Percentiles rank a stretch among this genome's conserved stretches.
phyloP scores from a whole-genome alignment of 92 coral and sea anemone genomes.

The Chrysogorgia sp. region DNA sequence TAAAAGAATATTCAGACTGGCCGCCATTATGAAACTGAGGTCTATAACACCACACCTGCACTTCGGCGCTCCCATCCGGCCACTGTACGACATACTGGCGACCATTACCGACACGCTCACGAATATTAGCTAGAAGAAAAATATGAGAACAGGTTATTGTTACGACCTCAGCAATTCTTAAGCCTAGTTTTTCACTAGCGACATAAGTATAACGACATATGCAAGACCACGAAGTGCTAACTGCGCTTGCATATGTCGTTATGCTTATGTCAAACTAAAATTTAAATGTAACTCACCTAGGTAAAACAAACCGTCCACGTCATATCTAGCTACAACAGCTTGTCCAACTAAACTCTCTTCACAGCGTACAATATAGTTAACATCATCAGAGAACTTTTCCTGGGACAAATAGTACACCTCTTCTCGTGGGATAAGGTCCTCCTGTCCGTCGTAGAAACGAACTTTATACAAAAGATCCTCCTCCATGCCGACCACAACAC shows the following conservation, averaged over 20 bases:
- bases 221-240: background rate
- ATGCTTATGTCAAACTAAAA: background rate
- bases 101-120: constrained; percentile 98
- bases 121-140: constrained; percentile 46
- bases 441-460: constrained; percentile 95
- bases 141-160: too few species aligned
- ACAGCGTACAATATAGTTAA: constrained; percentile 83
- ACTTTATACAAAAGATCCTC: constrained; percentile 69
- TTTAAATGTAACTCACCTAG: constrained; percentile 67
- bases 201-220: too few species aligned
- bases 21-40: too few species aligned
- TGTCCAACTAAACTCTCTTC: constrained; percentile 95
- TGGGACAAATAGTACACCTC: constrained; percentile 78
- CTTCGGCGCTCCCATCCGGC: constrained; percentile 88
- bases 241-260: background rate
- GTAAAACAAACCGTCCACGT: constrained; percentile 84
- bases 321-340: constrained; percentile 97
- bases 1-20: too few species aligned
- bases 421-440: constrained; percentile 88
- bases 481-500: constrained; percentile 67
- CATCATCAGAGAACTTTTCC: constrained; percentile 89
- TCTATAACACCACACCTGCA: constrained; percentile 78
- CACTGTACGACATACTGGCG: constrained; percentile 97
- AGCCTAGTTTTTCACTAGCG: too few species aligned
- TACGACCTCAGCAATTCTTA: too few species aligned